These are phyloP conservation scores for Poeciliopsis paucimaculata DNA, from an alignment of 2,797 vertebrate genomes.

Conservation along the genomic window DNA sequence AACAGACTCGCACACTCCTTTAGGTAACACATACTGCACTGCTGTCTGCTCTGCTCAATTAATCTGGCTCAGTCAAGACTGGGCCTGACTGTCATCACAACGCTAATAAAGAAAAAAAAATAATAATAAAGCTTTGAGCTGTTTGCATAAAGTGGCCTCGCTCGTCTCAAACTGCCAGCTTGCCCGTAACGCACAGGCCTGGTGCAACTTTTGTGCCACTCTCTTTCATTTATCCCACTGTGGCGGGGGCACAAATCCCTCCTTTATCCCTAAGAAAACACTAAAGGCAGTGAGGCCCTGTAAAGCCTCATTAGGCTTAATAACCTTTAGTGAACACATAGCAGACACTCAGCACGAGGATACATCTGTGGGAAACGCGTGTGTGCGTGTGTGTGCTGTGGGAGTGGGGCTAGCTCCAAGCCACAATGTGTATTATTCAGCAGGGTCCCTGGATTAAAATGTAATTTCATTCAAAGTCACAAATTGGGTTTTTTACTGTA, in stretches of 20 bases:
- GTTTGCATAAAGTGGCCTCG: constrained; percentile 72
- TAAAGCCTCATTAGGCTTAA: constrained; percentile 80
- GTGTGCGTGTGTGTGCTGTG: constrained; percentile 39
- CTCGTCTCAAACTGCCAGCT: constrained; percentile 67
- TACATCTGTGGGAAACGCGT: constrained; percentile 22
- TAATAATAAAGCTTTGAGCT: constrained; percentile 61
- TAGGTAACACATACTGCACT: constrained; percentile 45
- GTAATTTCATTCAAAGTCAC: constrained; percentile 82
- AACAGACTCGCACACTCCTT: constrained; percentile 46
- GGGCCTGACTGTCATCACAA: constrained; percentile 67
- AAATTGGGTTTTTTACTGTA: constrained; percentile 80
- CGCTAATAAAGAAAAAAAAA: constrained; percentile 64
- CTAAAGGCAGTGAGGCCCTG: constrained; percentile 61
- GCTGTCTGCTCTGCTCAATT: constrained; percentile 65
- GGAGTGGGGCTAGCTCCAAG: constrained; percentile 64
- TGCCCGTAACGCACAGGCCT: constrained; percentile 50
- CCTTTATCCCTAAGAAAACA: constrained; percentile 70
- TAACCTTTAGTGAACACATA: constrained; percentile 68
- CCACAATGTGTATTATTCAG: constrained; percentile 79
- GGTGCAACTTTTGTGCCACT: constrained; percentile 47
- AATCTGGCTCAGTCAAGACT: constrained; percentile 71
- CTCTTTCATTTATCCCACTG: constrained; percentile 63
- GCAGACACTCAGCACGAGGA: constrained; percentile 35
- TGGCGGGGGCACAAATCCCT: constrained; percentile 67
- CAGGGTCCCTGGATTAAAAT: constrained; percentile 80